These are phyloP conservation scores for Molanna angustata DNA, from an alignment of 2,888 invertebrate species.

Conservation along the genomic window DNA sequence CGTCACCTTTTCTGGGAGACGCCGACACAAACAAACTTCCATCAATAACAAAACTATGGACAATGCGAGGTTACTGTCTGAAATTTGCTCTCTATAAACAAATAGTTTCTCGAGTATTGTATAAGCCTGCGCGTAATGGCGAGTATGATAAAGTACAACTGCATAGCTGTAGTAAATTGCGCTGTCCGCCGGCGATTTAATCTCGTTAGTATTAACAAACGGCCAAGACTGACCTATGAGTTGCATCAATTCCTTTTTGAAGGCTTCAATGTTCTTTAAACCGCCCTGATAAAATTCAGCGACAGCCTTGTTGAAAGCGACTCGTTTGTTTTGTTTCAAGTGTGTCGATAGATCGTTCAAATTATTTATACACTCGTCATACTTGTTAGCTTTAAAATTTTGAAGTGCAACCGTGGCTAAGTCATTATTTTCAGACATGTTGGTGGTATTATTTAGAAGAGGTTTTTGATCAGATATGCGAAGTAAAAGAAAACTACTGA, in stretches of 20 bases:
- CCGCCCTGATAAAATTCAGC: conserved; percentile 76
- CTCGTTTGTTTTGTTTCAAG: conserved; percentile 66
- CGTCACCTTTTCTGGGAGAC: conserved; percentile 48
- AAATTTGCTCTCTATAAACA: conserved; percentile 41
- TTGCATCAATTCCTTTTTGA: conserved; percentile 64
- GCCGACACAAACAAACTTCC: conserved; percentile 48
- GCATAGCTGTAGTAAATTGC: conserved; percentile 75
- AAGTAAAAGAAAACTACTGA: too few species aligned
- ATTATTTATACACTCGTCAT: conserved; percentile 56
- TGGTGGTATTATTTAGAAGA: too few species aligned
- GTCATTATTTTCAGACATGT: conserved; percentile 41
- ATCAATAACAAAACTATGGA: conserved; percentile 45
- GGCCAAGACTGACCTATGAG: conserved; percentile 56
- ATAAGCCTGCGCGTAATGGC: conserved; percentile 68
- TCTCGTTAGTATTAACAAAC: conserved; percentile 44
- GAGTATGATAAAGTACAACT: conserved; percentile 71
- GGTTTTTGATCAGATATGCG: too few species aligned
- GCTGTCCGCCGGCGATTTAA: conserved; percentile 38
- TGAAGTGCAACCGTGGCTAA: conserved; percentile 58
- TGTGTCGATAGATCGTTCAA: conserved; percentile 64
- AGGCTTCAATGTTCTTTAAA: conserved; percentile 69
- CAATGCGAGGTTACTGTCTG: conserved; percentile 40
- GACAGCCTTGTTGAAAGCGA: conserved; percentile 80
- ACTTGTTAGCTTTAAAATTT: conserved; percentile 65
- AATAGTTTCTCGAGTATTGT: conserved; percentile 47